Percentiles rank a stretch among this genome's conserved stretches.
phyloP scores from a whole-genome alignment of 2,888 invertebrate species.

The Orchesella flavescens region DNA sequence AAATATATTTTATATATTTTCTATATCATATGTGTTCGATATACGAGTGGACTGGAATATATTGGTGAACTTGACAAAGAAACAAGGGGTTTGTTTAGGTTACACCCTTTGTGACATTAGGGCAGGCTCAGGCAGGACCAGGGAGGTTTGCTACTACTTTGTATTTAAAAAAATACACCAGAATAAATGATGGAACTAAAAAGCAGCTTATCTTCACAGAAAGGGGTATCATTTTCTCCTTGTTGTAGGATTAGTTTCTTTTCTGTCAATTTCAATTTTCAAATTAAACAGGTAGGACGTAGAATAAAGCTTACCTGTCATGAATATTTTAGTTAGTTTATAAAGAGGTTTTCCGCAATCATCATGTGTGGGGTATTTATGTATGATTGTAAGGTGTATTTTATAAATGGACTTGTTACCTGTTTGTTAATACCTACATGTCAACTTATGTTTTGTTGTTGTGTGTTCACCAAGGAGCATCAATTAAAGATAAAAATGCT shows the following conservation, averaged over 20 bases:
- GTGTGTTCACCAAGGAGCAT: not conserved
- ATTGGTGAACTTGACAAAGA: conserved; percentile 68
- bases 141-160: conserved; percentile 67
- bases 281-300: too few relatives aligned
- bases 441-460: conserved; percentile 19
- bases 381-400: too few relatives aligned
- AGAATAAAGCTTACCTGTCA: conserved; percentile 6
- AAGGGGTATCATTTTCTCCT: conserved; percentile 54
- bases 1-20: not conserved
- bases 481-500: conserved; percentile 44
- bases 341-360: too few relatives aligned
- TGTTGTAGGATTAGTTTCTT: conserved; percentile 50
- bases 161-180: conserved; percentile 52
- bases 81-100: conserved; percentile 70
- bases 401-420: conserved; percentile 31
- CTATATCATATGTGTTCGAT: not conserved
- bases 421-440: too few relatives aligned
- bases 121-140: conserved; percentile 71
- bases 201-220: conserved; percentile 65
- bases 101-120: conserved; percentile 72
- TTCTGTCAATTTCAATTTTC: conserved; percentile 51
- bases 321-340: not conserved
- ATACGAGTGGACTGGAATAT: conserved; percentile 26
- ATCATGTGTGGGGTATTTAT: too few relatives aligned
- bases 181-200: conserved; percentile 47